phyloP scores from a whole-genome alignment of 2,797 vertebrate genomes.

The Falco berigora region DNA sequence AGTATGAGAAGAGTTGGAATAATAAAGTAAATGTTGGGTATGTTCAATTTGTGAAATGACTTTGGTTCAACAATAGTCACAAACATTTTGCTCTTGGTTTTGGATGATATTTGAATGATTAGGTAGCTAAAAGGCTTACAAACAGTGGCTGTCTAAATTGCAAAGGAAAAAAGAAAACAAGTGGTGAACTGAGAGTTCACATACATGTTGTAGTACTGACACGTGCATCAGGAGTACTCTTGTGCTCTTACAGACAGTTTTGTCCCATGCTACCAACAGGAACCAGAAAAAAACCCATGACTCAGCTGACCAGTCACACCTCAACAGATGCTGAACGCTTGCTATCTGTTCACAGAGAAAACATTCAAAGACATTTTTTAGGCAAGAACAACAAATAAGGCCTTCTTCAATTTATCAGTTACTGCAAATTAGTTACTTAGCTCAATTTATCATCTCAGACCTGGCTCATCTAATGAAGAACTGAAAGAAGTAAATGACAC shows the following conservation, averaged over 20 bases:
- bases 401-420: not conserved
- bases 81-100: not conserved
- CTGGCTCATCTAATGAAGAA: not conserved
- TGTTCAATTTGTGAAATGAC: not conserved
- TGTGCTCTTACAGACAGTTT: not conserved
- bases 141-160: not conserved
- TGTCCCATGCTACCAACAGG: not conserved
- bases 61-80: not conserved
- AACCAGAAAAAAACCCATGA: not conserved
- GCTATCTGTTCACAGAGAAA: not conserved
- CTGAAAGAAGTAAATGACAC: not conserved
- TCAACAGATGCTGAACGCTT: not conserved
- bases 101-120: not conserved
- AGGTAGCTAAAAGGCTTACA: not conserved
- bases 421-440: not conserved
- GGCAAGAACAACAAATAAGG: not conserved
- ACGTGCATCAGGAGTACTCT: accelerated
- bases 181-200: not conserved
- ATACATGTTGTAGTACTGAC: not conserved
- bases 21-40: not conserved
- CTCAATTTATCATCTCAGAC: not conserved
- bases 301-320: not conserved
- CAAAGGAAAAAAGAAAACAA: not conserved
- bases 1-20: not conserved
- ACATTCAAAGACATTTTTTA: not conserved